These are phyloP conservation scores for Ia io DNA, from an alignment of 2,113 vertebrate genomes.

Conservation along the genomic window DNA sequence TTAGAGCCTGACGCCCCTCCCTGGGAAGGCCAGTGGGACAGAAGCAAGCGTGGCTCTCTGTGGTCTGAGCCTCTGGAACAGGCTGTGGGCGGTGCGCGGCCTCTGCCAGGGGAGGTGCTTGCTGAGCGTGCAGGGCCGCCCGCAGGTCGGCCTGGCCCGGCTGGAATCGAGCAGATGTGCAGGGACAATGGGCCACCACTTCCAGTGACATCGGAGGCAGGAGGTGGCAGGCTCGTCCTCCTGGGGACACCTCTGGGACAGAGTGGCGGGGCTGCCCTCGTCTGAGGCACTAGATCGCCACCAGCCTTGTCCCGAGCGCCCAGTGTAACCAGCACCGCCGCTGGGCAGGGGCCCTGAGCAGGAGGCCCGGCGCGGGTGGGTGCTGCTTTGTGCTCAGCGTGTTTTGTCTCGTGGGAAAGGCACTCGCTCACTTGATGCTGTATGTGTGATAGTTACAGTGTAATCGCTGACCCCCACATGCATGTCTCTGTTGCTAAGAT, in stretches of 20 bases:
- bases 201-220: not conserved
- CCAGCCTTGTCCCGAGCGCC: not conserved
- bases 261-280: not conserved
- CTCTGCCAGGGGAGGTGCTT: not conserved
- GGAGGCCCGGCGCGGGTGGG: fast-evolving
- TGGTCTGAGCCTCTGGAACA: not conserved
- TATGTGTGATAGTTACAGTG: too few relatives aligned
- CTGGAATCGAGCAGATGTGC: too few relatives aligned
- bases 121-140: not conserved
- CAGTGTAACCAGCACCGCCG: not conserved
- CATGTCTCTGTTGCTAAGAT: not conserved
- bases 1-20: not conserved
- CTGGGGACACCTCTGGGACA: not conserved
- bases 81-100: not conserved
- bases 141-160: not conserved
- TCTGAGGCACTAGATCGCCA: not conserved
- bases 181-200: not conserved
- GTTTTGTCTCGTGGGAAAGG: not conserved
- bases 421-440: not conserved
- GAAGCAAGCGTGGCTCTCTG: not conserved
- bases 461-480: too few relatives aligned
- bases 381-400: not conserved
- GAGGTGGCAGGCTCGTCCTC: not conserved
- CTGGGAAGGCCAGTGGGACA: not conserved
- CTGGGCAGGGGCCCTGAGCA: not conserved